These are phyloP conservation scores for Podarcis muralis DNA, from an alignment of 2,113 vertebrate genomes.

Conservation along the genomic window DNA sequence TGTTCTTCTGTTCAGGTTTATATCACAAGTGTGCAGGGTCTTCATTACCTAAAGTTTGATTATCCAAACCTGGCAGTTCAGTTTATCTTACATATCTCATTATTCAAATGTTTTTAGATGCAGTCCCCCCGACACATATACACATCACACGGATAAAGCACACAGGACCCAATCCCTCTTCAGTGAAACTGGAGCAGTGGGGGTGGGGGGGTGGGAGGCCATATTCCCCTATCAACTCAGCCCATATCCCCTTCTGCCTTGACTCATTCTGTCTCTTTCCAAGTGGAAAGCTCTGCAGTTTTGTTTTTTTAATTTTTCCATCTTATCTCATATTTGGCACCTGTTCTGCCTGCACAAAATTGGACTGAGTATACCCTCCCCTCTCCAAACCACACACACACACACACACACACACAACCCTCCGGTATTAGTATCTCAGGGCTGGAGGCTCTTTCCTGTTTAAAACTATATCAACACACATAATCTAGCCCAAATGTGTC, in stretches of 20 bases:
- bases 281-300: slow-evolving; percentile 27
- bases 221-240: fast-evolving
- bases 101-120: not conserved
- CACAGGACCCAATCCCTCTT: not conserved
- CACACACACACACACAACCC: not conserved
- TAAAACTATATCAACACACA: slow-evolving; percentile 37
- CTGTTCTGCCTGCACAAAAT: slow-evolving; percentile 1
- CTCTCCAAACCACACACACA: too few relatives aligned
- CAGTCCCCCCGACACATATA: not conserved
- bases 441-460: slow-evolving; percentile 54
- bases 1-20: not conserved
- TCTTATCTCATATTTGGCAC: slow-evolving; percentile 74
- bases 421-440: not conserved
- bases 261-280: not conserved
- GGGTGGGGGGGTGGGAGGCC: not conserved
- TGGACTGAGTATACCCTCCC: slow-evolving; percentile 32
- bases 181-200: not conserved
- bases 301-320: slow-evolving; percentile 42
- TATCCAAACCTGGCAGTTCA: not conserved
- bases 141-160: not conserved
- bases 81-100: not conserved
- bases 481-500: slow-evolving; percentile 70
- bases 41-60: not conserved
- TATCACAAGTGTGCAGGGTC: not conserved
- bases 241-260: not conserved